Percentiles rank a stretch among this genome's conserved stretches.
Evolutionary conservation across 1,140 invertebrate species (phyloP).

Genomic region (Ips typographus): DNA sequence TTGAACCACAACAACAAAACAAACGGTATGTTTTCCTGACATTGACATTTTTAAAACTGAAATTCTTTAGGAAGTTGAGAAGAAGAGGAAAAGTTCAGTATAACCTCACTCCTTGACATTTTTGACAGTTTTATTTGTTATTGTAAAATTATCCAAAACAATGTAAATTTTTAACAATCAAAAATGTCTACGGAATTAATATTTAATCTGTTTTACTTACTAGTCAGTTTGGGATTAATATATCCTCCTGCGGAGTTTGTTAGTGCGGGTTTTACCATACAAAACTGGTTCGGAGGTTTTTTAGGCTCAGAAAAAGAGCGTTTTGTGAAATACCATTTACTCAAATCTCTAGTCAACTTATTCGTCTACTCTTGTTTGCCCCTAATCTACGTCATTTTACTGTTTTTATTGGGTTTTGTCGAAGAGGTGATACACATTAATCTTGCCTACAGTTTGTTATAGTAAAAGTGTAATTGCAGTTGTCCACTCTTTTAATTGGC

Average conservation of each 20-base stretch:
- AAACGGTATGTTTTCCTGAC: too few relatives aligned
- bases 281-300: conserved; percentile 63
- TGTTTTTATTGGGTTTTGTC: conserved; percentile 56
- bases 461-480: conserved; percentile 39
- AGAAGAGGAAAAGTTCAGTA: too few relatives aligned
- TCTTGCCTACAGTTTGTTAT: background rate
- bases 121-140: too few relatives aligned
- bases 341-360: conserved; percentile 64
- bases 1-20: too few relatives aligned
- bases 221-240: conserved; percentile 68
- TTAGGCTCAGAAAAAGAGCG: conserved; percentile 69
- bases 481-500: conserved; percentile 37
- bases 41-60: too few relatives aligned
- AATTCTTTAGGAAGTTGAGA: too few relatives aligned
- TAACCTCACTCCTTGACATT: too few relatives aligned
- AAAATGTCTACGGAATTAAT: conserved; percentile 45
- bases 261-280: conserved; percentile 71
- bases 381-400: conserved; percentile 65
- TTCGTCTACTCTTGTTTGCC: conserved; percentile 70
- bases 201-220: conserved; percentile 68
- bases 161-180: background rate
- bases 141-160: too few relatives aligned
- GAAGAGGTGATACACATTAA: conserved; percentile 45
- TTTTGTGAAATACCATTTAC: conserved; percentile 74
- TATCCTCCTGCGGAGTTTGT: conserved; percentile 77